A percentile compares a stretch with the other conserved stretches of the same genome.
phyloP scores from a whole-genome alignment of 1,140 invertebrate species.

The Diachasma alloeum region DNA sequence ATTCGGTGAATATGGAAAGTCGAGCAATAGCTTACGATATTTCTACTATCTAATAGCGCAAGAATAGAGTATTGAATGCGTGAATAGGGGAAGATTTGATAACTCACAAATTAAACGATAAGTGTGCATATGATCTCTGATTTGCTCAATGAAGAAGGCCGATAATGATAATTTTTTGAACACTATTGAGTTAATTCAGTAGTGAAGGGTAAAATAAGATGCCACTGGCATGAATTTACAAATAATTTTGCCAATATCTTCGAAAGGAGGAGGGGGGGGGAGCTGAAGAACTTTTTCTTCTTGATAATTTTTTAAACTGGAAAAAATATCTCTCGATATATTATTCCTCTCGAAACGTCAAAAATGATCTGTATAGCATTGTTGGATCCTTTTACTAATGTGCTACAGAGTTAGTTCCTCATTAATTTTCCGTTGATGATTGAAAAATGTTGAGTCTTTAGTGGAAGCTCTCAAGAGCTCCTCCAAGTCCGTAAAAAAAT shows the following conservation, averaged over 20 bases:
- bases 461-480: too few relatives aligned
- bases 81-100: neutral
- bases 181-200: neutral
- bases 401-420: too few relatives aligned
- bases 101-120: neutral
- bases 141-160: neutral
- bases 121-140: neutral
- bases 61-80: neutral
- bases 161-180: neutral
- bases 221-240: neutral
- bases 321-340: too few relatives aligned
- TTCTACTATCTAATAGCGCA: neutral
- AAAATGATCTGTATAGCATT: too few relatives aligned
- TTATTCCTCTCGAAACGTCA: too few relatives aligned
- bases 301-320: too few relatives aligned
- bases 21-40: neutral
- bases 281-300: too few relatives aligned
- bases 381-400: too few relatives aligned
- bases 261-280: neutral
- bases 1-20: neutral
- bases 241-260: neutral
- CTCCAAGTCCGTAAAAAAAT: neutral
- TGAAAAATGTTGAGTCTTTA: neutral
- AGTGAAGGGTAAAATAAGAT: neutral
- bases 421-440: neutral